Evolutionary conservation across 2,113 vertebrate genomes (phyloP).

Genomic region (Illadopsis cleaveri): DNA sequence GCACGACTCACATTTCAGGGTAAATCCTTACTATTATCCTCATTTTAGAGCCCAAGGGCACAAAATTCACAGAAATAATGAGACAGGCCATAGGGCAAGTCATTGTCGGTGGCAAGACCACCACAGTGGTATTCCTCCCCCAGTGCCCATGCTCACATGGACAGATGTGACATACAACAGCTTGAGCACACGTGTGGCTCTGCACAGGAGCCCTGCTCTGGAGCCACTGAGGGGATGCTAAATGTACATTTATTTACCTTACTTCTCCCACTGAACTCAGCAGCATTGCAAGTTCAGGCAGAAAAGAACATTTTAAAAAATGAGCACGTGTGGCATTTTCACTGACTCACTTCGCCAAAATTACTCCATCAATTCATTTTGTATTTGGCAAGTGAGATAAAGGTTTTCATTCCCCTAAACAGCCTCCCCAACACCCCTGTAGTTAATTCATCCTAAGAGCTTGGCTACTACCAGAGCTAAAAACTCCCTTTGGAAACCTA

Average conservation of each 20-base stretch:
- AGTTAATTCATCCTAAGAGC: background rate
- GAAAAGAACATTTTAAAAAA: background rate
- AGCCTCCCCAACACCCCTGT: background rate
- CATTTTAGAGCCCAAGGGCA: background rate
- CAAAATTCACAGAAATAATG: background rate
- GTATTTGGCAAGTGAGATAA: background rate
- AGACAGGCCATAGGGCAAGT: background rate
- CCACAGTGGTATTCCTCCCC: background rate
- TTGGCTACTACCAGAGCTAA: background rate
- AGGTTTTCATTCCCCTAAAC: background rate
- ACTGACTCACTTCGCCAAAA: background rate
- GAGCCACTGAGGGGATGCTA: background rate
- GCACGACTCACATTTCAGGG: background rate
- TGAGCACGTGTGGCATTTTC: background rate
- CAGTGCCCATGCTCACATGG: fast-evolving
- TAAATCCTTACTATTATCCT: background rate
- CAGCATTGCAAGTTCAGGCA: background rate
- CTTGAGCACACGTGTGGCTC: background rate
- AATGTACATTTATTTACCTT: background rate
- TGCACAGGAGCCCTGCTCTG: background rate
- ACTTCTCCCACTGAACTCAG: background rate
- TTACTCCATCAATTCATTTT: background rate
- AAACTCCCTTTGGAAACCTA: background rate
- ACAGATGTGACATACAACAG: fast-evolving
- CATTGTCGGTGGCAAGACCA: background rate